Evolutionary conservation across 2,888 invertebrate species (phyloP).

Genomic region (Ormyrus thymus): DNA sequence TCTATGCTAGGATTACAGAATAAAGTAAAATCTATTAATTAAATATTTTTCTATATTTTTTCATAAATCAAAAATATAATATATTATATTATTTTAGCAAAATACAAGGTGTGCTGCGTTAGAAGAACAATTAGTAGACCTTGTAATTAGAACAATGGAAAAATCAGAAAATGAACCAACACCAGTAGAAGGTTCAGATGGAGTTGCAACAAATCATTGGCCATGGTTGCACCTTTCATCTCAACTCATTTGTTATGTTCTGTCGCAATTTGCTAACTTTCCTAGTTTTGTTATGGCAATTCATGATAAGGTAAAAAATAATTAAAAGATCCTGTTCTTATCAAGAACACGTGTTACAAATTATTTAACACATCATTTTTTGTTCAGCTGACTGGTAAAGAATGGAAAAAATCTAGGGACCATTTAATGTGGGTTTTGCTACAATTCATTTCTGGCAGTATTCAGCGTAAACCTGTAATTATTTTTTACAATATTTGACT

Average conservation of each 20-base stretch:
- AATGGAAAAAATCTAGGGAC: slow-evolving; percentile 92
- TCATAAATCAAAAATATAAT: slow-evolving; percentile 1
- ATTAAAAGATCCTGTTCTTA: slow-evolving; percentile 19
- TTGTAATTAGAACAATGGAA: slow-evolving; percentile 95
- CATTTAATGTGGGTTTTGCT: slow-evolving; percentile 98
- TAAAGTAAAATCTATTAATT: slow-evolving; percentile 77
- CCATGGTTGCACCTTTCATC: slow-evolving; percentile 95
- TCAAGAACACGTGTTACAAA: slow-evolving; percentile 12
- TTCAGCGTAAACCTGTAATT: slow-evolving; percentile 91
- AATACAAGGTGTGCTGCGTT: slow-evolving; percentile 91
- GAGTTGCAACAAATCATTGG: slow-evolving; percentile 83
- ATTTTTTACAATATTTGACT: background rate
- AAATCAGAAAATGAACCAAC: slow-evolving; percentile 84
- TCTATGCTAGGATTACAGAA: slow-evolving; percentile 95
- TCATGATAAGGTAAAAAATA: slow-evolving; percentile 82
- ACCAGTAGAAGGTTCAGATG: slow-evolving; percentile 78
- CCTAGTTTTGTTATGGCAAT: slow-evolving; percentile 93
- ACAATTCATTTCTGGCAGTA: slow-evolving; percentile 97
- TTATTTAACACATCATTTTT: slow-evolving; percentile 13
- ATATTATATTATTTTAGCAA: slow-evolving; percentile 75
- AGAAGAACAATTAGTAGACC: slow-evolving; percentile 94
- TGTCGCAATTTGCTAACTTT: slow-evolving; percentile 95
- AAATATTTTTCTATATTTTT: background rate
- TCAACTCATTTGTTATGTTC: slow-evolving; percentile 94
- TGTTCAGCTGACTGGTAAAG: slow-evolving; percentile 78